Conservation (phyloP, 2,113 vertebrate genomes). For the Tiliqua scincoides region DNA sequence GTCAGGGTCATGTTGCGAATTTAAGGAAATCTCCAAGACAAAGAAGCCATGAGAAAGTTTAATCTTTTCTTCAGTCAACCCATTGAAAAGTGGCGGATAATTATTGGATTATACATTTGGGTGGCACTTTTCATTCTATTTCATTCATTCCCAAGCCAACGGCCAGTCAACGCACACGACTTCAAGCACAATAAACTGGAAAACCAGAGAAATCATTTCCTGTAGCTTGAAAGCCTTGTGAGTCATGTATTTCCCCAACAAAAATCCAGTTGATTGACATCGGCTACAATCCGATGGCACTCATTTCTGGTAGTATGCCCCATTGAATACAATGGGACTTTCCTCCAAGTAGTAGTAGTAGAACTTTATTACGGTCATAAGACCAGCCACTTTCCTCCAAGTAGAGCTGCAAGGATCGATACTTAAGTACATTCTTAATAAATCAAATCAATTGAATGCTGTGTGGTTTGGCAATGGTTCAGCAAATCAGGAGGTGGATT, state of each 20-base stretch:
- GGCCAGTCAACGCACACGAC: not conserved
- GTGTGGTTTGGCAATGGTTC: not conserved
- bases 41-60: slow-evolving; percentile 24
- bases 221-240: not conserved
- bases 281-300: too few relatives aligned
- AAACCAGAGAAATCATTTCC: not conserved
- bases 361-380: too few relatives aligned
- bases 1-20: slow-evolving; percentile 43
- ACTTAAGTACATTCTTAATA: not conserved
- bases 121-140: not conserved
- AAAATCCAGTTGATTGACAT: not conserved
- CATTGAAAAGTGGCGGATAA: not conserved
- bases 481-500: not conserved
- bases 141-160: slow-evolving; percentile 14
- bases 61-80: not conserved
- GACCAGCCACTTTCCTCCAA: too few relatives aligned
- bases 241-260: not conserved
- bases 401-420: too few relatives aligned
- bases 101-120: not conserved
- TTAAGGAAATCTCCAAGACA: slow-evolving; percentile 48
- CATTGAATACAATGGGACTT: too few relatives aligned
- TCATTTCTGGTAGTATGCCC: too few relatives aligned
- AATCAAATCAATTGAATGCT: not conserved
- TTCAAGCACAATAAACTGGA: not conserved
- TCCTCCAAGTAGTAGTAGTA: too few relatives aligned